Percentiles rank a stretch among this genome's conserved stretches.
These are phyloP conservation scores for Heterodera carotae DNA, from an alignment of 1,140 invertebrate genomes.

Conservation along the genomic window DNA sequence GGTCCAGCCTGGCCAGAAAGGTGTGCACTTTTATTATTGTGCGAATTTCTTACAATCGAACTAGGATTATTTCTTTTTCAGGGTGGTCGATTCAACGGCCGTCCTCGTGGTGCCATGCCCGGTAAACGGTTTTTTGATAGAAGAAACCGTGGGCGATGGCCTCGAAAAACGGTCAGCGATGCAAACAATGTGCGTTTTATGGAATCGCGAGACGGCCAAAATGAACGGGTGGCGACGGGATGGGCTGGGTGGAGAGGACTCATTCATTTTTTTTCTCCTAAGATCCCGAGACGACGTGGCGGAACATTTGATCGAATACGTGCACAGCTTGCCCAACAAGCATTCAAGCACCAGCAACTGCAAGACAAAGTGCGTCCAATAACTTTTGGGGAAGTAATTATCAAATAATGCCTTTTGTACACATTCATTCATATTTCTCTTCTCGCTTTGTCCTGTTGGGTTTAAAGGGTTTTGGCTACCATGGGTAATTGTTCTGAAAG, in stretches of 20 bases:
- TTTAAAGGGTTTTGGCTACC: too few species aligned
- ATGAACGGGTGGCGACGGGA: too few species aligned
- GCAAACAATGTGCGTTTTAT: neutral
- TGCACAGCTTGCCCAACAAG: constrained; percentile 11
- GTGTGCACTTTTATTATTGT: too few species aligned
- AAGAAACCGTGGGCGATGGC: neutral
- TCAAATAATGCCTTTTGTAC: too few species aligned
- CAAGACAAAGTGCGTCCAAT: neutral
- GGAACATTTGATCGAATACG: constrained; percentile 16
- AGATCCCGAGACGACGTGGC: constrained; percentile 15
- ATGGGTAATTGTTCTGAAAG: too few species aligned
- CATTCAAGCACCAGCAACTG: constrained; percentile 15
- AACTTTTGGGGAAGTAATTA: too few species aligned
- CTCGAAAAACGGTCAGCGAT: neutral
- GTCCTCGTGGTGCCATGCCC: constrained; percentile 10
- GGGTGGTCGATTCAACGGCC: neutral
- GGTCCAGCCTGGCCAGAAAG: neutral
- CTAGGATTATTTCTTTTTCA: neutral
- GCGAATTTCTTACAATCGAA: too few species aligned
- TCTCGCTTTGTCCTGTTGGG: too few species aligned
- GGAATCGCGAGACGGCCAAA: too few species aligned
- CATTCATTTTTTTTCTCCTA: neutral
- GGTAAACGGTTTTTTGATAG: neutral
- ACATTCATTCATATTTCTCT: too few species aligned
- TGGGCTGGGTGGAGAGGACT: too few species aligned